phyloP scores from a whole-genome alignment of 1,140 invertebrate genomes.

The Parapsyche elsis region DNA sequence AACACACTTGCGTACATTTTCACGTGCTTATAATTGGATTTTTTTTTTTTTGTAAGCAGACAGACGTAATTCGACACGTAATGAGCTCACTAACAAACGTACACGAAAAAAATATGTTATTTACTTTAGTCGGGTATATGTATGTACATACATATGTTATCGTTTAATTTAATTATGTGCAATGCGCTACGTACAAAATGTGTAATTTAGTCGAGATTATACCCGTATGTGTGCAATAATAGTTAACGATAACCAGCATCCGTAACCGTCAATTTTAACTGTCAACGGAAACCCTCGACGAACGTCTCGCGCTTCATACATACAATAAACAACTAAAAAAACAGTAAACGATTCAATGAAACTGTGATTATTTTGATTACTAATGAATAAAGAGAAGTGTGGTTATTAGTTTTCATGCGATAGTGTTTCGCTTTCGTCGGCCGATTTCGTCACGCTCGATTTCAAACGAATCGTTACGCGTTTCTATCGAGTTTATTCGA shows the following conservation, averaged over 20 bases:
- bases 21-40: too few relatives aligned
- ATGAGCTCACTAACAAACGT: too few relatives aligned
- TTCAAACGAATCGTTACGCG: background rate
- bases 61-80: too few relatives aligned
- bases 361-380: background rate
- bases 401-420: too few relatives aligned
- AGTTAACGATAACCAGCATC: background rate
- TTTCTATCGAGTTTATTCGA: conserved; percentile 19
- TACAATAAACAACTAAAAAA: background rate
- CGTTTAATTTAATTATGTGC: background rate
- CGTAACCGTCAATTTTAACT: conserved; percentile 2
- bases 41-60: too few relatives aligned
- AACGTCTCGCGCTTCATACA: background rate
- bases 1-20: too few relatives aligned
- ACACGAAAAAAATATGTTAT: too few relatives aligned
- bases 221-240: background rate
- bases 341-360: background rate
- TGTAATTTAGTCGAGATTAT: background rate
- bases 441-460: background rate
- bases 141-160: background rate
- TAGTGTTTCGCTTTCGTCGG: background rate
- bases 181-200: background rate
- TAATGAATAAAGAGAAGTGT: too few relatives aligned
- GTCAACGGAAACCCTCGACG: background rate
- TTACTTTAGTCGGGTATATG: too few relatives aligned